Conservation (phyloP, 2,797 vertebrate genomes). For the Euthynnus affinis region DNA sequence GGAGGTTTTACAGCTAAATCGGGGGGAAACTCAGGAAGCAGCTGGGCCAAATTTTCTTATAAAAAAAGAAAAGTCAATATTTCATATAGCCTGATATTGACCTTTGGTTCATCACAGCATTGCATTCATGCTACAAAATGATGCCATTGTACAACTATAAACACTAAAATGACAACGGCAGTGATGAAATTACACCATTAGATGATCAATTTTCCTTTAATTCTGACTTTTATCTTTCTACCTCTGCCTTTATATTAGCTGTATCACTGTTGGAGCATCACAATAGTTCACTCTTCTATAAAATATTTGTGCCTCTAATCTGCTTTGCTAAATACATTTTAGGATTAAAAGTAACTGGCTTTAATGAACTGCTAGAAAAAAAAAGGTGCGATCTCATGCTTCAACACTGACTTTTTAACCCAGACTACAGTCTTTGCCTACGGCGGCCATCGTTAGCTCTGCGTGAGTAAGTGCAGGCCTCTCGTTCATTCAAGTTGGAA, state of each 20-base stretch:
- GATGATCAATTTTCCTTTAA: neutral
- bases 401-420: too few species aligned
- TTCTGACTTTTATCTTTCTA: neutral
- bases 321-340: too few species aligned
- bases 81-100: too few species aligned
- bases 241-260: neutral
- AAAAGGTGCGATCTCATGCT: too few species aligned
- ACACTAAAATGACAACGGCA: neutral
- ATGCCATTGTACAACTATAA: neutral
- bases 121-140: neutral
- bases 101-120: neutral
- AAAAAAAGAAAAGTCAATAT: neutral
- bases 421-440: too few species aligned
- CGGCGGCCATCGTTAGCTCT: too few species aligned
- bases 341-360: too few species aligned
- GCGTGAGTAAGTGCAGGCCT: too few species aligned
- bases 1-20: constrained; percentile 10
- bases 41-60: neutral
- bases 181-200: neutral
- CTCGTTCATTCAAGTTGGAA: too few species aligned
- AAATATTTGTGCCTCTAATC: neutral
- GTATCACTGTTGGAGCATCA: neutral
- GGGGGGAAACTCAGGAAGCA: neutral
- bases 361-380: too few species aligned
- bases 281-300: neutral